Evolutionary conservation across 2,797 vertebrate species (phyloP), one percentile per base, ranked within the genome.

Genomic region (Arnoldichthys spilopterus): DNA sequence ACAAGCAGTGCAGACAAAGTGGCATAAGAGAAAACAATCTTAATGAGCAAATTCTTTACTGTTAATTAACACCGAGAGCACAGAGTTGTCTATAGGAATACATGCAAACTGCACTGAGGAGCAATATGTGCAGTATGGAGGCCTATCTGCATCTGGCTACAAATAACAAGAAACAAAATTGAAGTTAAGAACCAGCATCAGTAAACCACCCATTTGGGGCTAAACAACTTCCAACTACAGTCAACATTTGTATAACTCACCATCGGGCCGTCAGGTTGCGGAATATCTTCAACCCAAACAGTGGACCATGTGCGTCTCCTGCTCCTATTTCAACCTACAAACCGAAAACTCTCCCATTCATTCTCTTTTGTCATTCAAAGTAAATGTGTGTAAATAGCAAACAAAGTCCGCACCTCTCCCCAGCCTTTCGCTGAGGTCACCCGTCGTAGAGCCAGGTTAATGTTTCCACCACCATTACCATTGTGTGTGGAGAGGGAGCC

Each of bases 401-500:
- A 26, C 20, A 58, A 61, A 70, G 43, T 43, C 28, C 78, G 47
- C 77, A 99, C 98, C 96, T 99, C 98, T 83, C 97, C 97, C 98
- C 98, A 99, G 6, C 97, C 97, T 78, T 96, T 98, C 0, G 96
- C 93, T 0, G 98, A 98, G 1, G 96, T 98, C 83, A 98, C 96
- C 85, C 96, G 92, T 80, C 97, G 92, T 72, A 99, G 89, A 1
- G 96, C 94, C 81, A 99, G 77, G 90, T 96, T 99, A 83, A 99
- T 93, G 13, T 94, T 97, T 34, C 98, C 98, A 0, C 97, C 96
- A 84, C 98, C 98, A 0, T 97, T 99, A 79, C 98, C 98, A 2
- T 99, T 99, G 91, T 98, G 97, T n/a, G 98, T 99, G 2, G 98
- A 98, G 83, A 99, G 94, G 85, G 96, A 99, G 79, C 98, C 98